A percentile compares a stretch with the other conserved stretches of the same genome.
phyloP scores from a whole-genome alignment of 2,888 invertebrate genomes.

The Drosophila multiciliata region DNA sequence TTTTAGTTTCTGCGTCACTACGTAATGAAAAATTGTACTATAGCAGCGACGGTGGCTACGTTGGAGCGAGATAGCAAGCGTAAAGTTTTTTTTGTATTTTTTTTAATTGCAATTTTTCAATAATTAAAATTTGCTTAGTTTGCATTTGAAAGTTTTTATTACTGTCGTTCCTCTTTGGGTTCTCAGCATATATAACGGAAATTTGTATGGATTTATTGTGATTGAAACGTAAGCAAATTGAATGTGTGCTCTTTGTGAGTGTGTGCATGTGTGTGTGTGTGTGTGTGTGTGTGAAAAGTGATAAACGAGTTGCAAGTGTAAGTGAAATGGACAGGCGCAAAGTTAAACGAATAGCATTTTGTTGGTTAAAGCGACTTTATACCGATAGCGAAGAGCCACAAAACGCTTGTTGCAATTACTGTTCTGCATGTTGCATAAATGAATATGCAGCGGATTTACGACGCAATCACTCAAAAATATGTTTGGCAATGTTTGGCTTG shows the following conservation, averaged over 20 bases:
- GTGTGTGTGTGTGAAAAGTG: slow-evolving; percentile 32
- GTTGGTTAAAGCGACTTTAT: slow-evolving; percentile 19
- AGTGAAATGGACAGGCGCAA: slow-evolving; percentile 40
- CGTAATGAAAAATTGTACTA: slow-evolving; percentile 58
- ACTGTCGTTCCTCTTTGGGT: slow-evolving; percentile 62
- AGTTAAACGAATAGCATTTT: slow-evolving; percentile 43
- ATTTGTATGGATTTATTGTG: slow-evolving; percentile 79
- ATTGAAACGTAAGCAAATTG: slow-evolving; percentile 75
- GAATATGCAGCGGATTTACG: slow-evolving; percentile 26
- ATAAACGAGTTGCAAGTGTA: slow-evolving; percentile 49
- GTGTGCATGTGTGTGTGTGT: not conserved
- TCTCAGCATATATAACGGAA: slow-evolving; percentile 64
- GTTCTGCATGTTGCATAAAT: slow-evolving; percentile 22
- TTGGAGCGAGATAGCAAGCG: slow-evolving; percentile 41
- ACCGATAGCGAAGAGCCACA: slow-evolving; percentile 11
- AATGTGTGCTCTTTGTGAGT: slow-evolving; percentile 41
- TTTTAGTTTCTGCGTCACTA: slow-evolving; percentile 56
- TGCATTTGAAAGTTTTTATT: slow-evolving; percentile 79
- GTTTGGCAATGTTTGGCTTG: too few relatives aligned
- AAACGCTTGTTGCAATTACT: slow-evolving; percentile 45
- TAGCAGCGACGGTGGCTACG: slow-evolving; percentile 25
- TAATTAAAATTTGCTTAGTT: slow-evolving; percentile 81
- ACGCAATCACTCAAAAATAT: slow-evolving; percentile 9
- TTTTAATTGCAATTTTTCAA: slow-evolving; percentile 84
- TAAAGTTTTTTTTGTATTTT: slow-evolving; percentile 30